These are phyloP conservation scores for Podarcis muralis DNA, from an alignment of 2,113 vertebrate species.

Conservation along the genomic window DNA sequence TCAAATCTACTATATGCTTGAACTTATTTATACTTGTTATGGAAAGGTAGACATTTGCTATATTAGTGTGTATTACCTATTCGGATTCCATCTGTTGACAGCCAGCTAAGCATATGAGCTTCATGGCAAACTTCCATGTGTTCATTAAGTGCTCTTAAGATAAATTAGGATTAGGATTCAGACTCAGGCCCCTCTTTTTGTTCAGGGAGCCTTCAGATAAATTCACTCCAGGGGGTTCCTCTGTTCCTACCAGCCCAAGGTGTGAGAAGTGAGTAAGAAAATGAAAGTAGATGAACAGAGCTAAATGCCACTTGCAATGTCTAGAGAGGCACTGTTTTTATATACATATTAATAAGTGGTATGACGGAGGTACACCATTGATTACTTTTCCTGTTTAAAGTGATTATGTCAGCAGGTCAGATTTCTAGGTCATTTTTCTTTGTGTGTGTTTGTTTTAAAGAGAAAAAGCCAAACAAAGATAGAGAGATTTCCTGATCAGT, in stretches of 20 bases:
- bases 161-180: slow-evolving; percentile 15
- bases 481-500: not conserved
- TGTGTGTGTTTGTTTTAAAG: not conserved
- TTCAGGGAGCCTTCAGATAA: not conserved
- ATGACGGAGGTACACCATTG: not conserved
- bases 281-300: not conserved
- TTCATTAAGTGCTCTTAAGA: slow-evolving; percentile 20
- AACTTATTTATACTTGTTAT: slow-evolving; percentile 37
- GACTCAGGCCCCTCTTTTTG: not conserved
- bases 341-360: not conserved
- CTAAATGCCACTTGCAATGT: not conserved
- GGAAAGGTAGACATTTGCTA: slow-evolving; percentile 26
- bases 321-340: not conserved
- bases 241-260: not conserved
- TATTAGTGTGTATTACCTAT: slow-evolving; percentile 28
- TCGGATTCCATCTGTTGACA: slow-evolving; percentile 21
- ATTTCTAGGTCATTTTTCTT: not conserved
- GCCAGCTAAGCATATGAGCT: slow-evolving; percentile 5
- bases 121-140: slow-evolving; percentile 23
- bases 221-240: not conserved
- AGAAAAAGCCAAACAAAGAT: not conserved
- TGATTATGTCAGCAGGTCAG: not conserved
- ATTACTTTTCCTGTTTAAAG: not conserved
- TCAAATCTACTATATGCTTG: slow-evolving; percentile 20
- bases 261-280: not conserved